Evolutionary conservation across 1,140 invertebrate species (phyloP).

Genomic region (Caenorhabditis briggsae): DNA sequence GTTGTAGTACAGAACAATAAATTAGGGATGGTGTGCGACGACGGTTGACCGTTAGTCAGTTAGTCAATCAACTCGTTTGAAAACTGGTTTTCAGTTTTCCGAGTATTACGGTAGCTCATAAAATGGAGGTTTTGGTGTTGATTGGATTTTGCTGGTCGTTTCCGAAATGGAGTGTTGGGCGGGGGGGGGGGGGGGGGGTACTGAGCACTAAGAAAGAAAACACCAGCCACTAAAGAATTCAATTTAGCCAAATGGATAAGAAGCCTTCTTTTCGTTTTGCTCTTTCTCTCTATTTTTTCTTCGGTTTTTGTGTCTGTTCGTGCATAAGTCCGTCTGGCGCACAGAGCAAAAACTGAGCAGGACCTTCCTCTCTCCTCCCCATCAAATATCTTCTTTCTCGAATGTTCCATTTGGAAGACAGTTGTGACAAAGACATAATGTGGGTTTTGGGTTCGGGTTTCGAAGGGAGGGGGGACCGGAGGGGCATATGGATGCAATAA

Average conservation of each 20-base stretch:
- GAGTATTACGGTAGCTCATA: too few relatives aligned
- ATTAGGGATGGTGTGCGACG: background rate
- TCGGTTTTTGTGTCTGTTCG: constrained; percentile 38
- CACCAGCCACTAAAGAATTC: constrained; percentile 5
- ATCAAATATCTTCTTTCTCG: background rate
- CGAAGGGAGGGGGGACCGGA: constrained; percentile 7
- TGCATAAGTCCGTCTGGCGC: constrained; percentile 36
- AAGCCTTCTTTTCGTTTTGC: background rate
- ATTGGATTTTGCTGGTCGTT: too few relatives aligned
- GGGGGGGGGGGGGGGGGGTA: too few relatives aligned
- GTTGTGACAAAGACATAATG: constrained; percentile 55
- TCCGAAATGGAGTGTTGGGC: too few relatives aligned
- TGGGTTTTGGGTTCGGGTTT: constrained; percentile 52
- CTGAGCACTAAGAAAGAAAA: background rate
- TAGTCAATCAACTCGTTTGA: background rate
- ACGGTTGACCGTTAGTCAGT: background rate
- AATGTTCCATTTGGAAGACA: constrained; percentile 25
- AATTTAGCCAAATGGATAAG: constrained; percentile 45
- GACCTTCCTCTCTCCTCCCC: background rate
- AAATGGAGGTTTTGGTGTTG: too few relatives aligned
- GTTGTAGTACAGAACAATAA: constrained; percentile 47
- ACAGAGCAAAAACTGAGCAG: background rate
- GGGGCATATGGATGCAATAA: constrained; percentile 53
- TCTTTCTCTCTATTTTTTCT: constrained; percentile 5
- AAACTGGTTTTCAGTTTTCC: background rate